Percentiles rank a stretch among this genome's conserved stretches.
phyloP scores from a whole-genome alignment of 2,888 invertebrate species.

The Lycaena phlaeas region DNA sequence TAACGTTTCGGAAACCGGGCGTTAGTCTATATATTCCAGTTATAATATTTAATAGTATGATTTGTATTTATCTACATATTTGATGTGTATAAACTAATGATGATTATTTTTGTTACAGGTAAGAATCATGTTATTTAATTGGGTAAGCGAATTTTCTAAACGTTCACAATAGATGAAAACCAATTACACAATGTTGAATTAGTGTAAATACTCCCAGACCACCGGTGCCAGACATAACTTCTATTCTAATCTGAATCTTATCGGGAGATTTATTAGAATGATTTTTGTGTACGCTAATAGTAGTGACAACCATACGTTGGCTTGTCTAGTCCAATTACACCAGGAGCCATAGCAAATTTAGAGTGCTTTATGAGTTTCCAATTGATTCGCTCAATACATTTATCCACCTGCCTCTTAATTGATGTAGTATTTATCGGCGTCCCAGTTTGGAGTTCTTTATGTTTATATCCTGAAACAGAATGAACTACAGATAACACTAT shows the following conservation, averaged over 20 bases:
- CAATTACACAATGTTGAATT: conserved; percentile 13
- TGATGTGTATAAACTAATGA: not conserved
- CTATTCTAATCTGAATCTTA: conserved; percentile 22
- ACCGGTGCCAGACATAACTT: conserved; percentile 19
- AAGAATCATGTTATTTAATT: not conserved
- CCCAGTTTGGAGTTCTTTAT: not conserved
- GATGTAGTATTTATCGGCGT: not conserved
- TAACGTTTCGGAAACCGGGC: too few relatives aligned
- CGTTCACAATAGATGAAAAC: not conserved
- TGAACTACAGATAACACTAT: not conserved
- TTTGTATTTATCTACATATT: not conserved
- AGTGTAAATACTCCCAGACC: conserved; percentile 21
- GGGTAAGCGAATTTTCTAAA: not conserved
- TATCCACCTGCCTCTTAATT: conserved; percentile 3
- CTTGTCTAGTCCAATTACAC: conserved; percentile 54
- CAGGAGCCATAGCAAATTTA: conserved; percentile 30
- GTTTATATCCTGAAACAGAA: not conserved
- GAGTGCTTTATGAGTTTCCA: not conserved
- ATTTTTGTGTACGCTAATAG: too few relatives aligned
- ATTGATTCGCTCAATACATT: conserved; percentile 5
- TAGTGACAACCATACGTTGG: too few relatives aligned
- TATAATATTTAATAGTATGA: too few relatives aligned
- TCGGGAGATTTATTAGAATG: conserved; percentile 10
- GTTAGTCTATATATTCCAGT: too few relatives aligned
- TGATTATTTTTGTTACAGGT: not conserved